Evolutionary conservation across 2,888 invertebrate species (phyloP), one percentile per base, ranked within the genome.

Genomic region (Eristalis pertinax): DNA sequence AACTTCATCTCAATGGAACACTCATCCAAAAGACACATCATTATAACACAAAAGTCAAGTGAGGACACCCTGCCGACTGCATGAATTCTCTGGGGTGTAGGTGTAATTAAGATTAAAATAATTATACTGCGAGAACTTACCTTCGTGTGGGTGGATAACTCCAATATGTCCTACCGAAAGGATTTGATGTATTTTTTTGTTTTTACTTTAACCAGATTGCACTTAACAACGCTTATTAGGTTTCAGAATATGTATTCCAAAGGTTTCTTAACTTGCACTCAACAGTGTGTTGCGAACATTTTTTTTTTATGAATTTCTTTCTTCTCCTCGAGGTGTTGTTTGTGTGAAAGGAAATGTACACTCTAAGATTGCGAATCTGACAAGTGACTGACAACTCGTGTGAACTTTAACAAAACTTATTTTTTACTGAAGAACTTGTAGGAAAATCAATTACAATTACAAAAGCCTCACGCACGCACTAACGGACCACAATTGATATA

Each of bases 21-120:
- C 13, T 60, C 60, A 60, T 15, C 60, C 26, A 60, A 26, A 74
- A 76, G 60, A 60, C 43, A 62, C 82, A 83, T 83, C 76, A 83
- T 83, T 83, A 83, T 76, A 76, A 65, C 60, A 63, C 24, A 64
- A 76, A 78, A 69, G 43, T 79, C 26, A 64, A 79, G 84, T 84
- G 64, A 68, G 74, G 69, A 60, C n/a, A n/a, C 68, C 64, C 60
- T 60, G 5, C 1, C 26, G 60, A 60, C 26, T 60, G 60, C 60
- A 60, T 13, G 60, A 24, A 60, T 26, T 26, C 60, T 29, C 60
- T 15, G 26, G 41, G 8, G 64, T 50, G 41, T 62, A 68, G 41
- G 72, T 76, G 64, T 82, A 82, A 86, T 86, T 82, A 86, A 86
- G 69, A 78, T 85, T 77, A 77, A 85, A 82, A 82, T 85, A 82